Evolutionary conservation across 2,113 vertebrate genomes (phyloP).

Genomic region (Riparia riparia): DNA sequence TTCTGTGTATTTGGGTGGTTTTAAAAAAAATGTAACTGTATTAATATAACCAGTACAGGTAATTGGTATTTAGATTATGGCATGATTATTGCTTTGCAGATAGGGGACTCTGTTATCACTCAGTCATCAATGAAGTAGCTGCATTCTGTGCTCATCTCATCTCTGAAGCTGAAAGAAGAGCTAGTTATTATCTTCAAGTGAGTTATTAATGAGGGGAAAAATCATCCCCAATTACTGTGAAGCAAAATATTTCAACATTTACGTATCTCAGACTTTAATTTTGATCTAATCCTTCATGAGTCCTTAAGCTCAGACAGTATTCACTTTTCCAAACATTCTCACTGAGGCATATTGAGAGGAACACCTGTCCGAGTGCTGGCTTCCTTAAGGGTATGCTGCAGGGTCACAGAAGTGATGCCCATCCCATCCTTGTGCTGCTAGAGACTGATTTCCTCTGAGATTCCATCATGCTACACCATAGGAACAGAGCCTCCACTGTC

Average conservation of each 20-base stretch:
- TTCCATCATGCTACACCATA: not conserved
- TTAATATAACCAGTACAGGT: not conserved
- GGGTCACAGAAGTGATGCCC: not conserved
- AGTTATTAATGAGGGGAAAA: conserved; percentile 64
- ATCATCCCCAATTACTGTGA: conserved; percentile 62
- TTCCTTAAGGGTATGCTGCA: not conserved
- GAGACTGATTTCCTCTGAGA: not conserved
- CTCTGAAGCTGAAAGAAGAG: conserved; percentile 54
- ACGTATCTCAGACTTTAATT: conserved; percentile 54
- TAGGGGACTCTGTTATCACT: conserved; percentile 1
- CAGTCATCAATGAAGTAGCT: conserved; percentile 44
- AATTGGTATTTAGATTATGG: conserved; percentile 40
- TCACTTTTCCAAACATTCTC: not conserved
- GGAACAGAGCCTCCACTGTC: not conserved
- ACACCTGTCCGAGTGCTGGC: not conserved
- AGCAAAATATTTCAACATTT: conserved; percentile 68
- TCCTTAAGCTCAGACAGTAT: not conserved
- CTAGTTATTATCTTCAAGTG: conserved; percentile 70
- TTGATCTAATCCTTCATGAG: not conserved
- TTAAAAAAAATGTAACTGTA: not conserved
- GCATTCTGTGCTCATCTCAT: conserved; percentile 39
- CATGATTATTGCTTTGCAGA: conserved; percentile 53
- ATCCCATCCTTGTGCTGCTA: not conserved
- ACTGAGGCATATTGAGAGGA: accelerated
- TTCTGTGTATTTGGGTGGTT: conserved; percentile 2